Conservation (phyloP, 2,888 invertebrate genomes). For the Drosophila mimetica region DNA sequence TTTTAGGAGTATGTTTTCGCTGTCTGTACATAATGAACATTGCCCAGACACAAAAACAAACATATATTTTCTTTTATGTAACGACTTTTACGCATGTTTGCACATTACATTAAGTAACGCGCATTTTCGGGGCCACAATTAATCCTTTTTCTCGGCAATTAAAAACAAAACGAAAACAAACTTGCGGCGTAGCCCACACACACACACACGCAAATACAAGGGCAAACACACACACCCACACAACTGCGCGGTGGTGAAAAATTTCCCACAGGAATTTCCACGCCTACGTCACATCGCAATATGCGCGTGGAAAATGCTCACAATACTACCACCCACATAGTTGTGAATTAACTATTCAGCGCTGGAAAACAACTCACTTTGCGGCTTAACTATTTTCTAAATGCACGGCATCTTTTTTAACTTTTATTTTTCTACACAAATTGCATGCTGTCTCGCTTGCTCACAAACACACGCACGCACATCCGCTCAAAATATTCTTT, state of each 20-base stretch:
- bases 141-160: conserved; percentile 25
- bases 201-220: conserved; percentile 5
- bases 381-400: conserved; percentile 10
- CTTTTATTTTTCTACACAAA: conserved; percentile 30
- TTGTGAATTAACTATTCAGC: not conserved
- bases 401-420: conserved; percentile 23
- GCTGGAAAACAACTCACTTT: conserved; percentile 15
- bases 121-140: conserved; percentile 13
- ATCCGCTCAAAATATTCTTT: conserved; percentile 23
- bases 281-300: conserved; percentile 36
- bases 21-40: not conserved
- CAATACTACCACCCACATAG: not conserved
- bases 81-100: conserved; percentile 5
- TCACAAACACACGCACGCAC: conserved; percentile 22
- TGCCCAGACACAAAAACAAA: not conserved
- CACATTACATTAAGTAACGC: conserved; percentile 13
- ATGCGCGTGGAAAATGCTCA: conserved; percentile 23
- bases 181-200: conserved; percentile 30
- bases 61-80: conserved; percentile 1
- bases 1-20: too few relatives aligned
- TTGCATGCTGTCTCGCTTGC: conserved; percentile 22
- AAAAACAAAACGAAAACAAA: conserved; percentile 37
- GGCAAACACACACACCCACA: conserved; percentile 20
- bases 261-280: conserved; percentile 41
- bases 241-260: conserved; percentile 27